These are phyloP conservation scores for Tipula confusa DNA, from an alignment of 2,888 invertebrate species.

Conservation along the genomic window DNA sequence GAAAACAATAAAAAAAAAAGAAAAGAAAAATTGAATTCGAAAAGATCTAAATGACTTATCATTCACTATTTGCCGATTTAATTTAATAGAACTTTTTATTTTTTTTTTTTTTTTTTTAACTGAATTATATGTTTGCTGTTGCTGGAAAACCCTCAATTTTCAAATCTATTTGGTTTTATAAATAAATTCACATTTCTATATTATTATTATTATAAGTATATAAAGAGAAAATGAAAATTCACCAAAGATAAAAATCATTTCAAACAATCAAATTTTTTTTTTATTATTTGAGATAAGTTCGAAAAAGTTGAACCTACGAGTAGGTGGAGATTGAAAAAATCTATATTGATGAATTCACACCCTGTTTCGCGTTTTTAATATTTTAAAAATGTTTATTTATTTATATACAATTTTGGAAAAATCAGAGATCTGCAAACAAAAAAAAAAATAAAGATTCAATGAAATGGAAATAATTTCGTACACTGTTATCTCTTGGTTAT, in stretches of 20 bases:
- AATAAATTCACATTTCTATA: background rate
- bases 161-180: background rate
- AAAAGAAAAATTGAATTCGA: background rate
- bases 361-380: too few species aligned
- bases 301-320: background rate
- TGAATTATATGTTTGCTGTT: background rate
- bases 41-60: background rate
- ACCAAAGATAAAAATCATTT: background rate
- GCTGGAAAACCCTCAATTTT: background rate
- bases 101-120: background rate
- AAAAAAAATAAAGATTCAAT: too few species aligned
- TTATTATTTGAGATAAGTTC: background rate
- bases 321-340: too few species aligned
- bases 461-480: too few species aligned
- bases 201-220: too few species aligned
- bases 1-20: background rate
- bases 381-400: too few species aligned
- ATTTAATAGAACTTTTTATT: background rate
- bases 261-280: background rate
- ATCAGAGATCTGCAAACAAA: too few species aligned
- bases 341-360: too few species aligned
- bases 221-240: too few species aligned
- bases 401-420: too few species aligned
- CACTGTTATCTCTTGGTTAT: too few species aligned
- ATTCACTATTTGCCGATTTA: background rate